phyloP scores from a whole-genome alignment of 2,113 vertebrate species.

The Entosphenus tridentatus region DNA sequence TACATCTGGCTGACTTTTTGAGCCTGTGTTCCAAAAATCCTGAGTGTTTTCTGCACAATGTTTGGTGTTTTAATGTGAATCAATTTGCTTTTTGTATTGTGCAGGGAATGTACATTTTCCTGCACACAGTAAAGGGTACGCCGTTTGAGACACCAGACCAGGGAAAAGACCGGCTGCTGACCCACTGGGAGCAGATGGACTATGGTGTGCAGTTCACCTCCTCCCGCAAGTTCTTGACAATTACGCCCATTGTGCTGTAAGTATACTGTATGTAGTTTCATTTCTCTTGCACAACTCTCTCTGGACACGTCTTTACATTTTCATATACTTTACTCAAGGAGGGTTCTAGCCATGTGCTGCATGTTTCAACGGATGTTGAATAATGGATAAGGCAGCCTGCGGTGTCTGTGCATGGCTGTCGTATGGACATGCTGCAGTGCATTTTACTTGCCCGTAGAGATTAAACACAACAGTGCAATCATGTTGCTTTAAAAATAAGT shows the following conservation, averaged over 20 bases:
- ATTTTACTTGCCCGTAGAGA: too few species aligned
- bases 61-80: not conserved
- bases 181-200: conserved; percentile 91
- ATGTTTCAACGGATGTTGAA: too few species aligned
- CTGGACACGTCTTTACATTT: too few species aligned
- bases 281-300: too few species aligned
- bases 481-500: too few species aligned
- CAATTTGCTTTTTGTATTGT: conserved; percentile 10
- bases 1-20: not conserved
- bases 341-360: too few species aligned
- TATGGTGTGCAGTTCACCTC: conserved; percentile 94
- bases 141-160: conserved; percentile 95
- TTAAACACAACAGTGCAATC: too few species aligned
- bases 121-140: conserved; percentile 90
- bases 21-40: not conserved
- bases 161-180: conserved; percentile 82
- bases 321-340: too few species aligned
- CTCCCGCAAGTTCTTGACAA: conserved; percentile 93
- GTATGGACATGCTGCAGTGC: too few species aligned
- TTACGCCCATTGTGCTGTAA: conserved; percentile 90
- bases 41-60: not conserved
- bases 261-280: not conserved
- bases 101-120: conserved; percentile 91
- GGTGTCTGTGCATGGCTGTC: too few species aligned
- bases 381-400: too few species aligned